These are phyloP conservation scores for Actinostola sp. DNA, from an alignment of 92 coral and sea anemone species.

Conservation along the genomic window DNA sequence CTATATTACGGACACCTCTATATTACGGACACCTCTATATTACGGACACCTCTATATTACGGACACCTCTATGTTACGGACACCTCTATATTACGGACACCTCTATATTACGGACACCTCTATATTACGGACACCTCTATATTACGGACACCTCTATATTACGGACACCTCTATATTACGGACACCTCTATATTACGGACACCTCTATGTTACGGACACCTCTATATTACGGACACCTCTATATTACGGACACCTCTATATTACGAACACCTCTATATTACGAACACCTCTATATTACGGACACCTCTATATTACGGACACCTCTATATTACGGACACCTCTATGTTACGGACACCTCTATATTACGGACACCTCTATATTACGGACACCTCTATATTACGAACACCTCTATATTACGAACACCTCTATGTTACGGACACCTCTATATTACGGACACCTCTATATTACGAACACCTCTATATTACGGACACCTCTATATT, in stretches of 20 bases:
- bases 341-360: slow-evolving; percentile 23
- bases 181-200: slow-evolving; percentile 28
- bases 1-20: slow-evolving; percentile 16
- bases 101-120: slow-evolving; percentile 25
- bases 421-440: slow-evolving; percentile 23
- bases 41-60: slow-evolving; percentile 13
- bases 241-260: slow-evolving; percentile 27
- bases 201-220: slow-evolving; percentile 19
- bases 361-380: slow-evolving; percentile 29
- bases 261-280: slow-evolving; percentile 34
- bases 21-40: slow-evolving; percentile 12
- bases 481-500: slow-evolving; percentile 10
- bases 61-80: slow-evolving; percentile 18
- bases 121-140: slow-evolving; percentile 25
- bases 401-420: slow-evolving; percentile 19
- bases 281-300: slow-evolving; percentile 31
- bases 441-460: slow-evolving; percentile 25
- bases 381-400: slow-evolving; percentile 26
- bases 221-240: slow-evolving; percentile 32
- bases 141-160: slow-evolving; percentile 34
- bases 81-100: slow-evolving; percentile 19
- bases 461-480: slow-evolving; percentile 19
- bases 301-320: slow-evolving; percentile 22
- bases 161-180: slow-evolving; percentile 20
- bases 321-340: slow-evolving; percentile 17